Conservation (phyloP, 2,888 invertebrate species). For the Clitarchus hookeri region DNA sequence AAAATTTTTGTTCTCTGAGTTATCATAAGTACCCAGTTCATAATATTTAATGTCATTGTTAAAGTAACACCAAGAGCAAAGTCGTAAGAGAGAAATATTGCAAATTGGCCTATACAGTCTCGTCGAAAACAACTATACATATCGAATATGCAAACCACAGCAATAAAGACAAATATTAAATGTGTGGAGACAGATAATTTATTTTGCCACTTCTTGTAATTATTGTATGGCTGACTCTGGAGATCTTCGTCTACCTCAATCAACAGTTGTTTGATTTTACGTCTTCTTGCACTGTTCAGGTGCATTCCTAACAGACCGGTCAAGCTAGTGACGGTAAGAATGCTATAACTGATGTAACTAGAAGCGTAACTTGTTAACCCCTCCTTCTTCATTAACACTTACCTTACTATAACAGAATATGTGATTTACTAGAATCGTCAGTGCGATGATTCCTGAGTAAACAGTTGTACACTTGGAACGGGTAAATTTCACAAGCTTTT, state of each 20-base stretch:
- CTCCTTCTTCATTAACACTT: background rate
- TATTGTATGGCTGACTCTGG: background rate
- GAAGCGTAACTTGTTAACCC: background rate
- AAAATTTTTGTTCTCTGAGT: background rate
- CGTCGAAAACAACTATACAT: background rate
- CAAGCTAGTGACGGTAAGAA: background rate
- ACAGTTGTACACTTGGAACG: background rate
- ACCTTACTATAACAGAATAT: background rate
- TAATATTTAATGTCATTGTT: background rate
- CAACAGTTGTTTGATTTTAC: background rate
- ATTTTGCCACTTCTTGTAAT: background rate
- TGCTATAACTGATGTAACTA: background rate
- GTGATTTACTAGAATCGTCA: background rate
- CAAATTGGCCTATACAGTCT: background rate
- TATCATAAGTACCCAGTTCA: background rate
- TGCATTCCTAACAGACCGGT: background rate
- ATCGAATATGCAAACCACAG: background rate
- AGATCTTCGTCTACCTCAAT: background rate
- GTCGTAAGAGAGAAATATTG: background rate
- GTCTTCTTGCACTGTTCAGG: background rate
- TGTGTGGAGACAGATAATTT: too few species aligned
- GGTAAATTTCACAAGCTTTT: background rate
- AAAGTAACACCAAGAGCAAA: background rate
- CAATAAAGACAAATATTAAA: background rate
- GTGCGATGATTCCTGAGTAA: background rate